Evolutionary conservation across 2,113 vertebrate species (phyloP).

Genomic region (Ptilorrhoa leucosticta): DNA sequence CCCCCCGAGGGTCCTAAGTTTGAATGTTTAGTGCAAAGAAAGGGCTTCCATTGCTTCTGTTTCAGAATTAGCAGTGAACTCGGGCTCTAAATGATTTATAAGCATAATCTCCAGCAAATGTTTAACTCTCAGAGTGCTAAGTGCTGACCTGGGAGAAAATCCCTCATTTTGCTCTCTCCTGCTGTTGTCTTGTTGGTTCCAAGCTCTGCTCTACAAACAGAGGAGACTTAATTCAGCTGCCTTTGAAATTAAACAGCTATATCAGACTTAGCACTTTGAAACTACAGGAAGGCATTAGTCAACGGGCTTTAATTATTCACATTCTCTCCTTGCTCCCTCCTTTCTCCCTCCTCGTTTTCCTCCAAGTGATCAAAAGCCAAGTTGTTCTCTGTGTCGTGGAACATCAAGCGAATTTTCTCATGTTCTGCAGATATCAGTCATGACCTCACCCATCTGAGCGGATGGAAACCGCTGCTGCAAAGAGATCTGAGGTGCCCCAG

Average conservation of each 20-base stretch:
- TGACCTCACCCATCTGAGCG: background rate
- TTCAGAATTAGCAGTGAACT: background rate
- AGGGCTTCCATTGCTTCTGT: background rate
- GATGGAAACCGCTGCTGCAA: background rate
- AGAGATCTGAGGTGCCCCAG: background rate
- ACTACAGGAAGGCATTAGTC: slow-evolving; percentile 17
- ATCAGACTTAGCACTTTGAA: slow-evolving; percentile 36
- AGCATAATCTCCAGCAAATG: background rate
- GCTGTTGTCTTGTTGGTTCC: background rate
- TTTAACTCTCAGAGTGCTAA: background rate
- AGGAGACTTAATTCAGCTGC: background rate
- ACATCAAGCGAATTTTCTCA: background rate
- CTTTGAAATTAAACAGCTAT: slow-evolving; percentile 57
- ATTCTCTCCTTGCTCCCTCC: background rate
- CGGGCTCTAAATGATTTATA: background rate
- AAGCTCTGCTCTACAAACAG: background rate
- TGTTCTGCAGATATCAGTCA: background rate
- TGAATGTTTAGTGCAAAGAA: background rate
- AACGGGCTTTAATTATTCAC: slow-evolving; percentile 49
- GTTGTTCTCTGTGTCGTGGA: background rate
- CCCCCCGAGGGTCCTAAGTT: background rate
- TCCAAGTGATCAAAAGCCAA: slow-evolving; percentile 17
- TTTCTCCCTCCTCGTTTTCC: background rate
- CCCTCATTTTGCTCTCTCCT: background rate
- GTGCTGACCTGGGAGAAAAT: slow-evolving; percentile 9